Evolutionary conservation across 1,140 invertebrate species (phyloP), one percentile per base, ranked within the genome.

Genomic region (Acyrthosiphon pisum): DNA sequence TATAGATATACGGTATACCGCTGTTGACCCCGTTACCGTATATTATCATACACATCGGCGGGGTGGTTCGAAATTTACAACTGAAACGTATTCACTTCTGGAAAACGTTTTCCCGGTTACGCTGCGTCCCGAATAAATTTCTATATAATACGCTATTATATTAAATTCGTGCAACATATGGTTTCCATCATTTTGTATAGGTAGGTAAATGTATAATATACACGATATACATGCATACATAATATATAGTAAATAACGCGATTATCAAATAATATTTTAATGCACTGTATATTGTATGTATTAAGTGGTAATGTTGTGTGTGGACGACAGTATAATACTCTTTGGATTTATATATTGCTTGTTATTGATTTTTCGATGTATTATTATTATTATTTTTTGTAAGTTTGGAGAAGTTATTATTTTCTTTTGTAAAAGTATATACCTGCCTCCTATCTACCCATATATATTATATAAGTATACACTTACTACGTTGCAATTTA

Each of bases 401-500:
- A 89, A 53, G 35, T 56, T 37, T 35, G 48, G 50, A 56, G n/a
- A 89, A 89, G 48, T 37, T 89, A 56, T 89, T 56, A 56, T 56
- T 56, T 89, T 89, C 30, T 90, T 90, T 90, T 90, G 53, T 41
- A 90, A n/a, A 50, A 76, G 60, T 76, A 76, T 76, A 76, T 76
- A 76, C n/a, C 60, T n/a, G 11, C 60, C 18, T n/a, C 30, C 14
- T 76, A n/a, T 14, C 18, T n/a, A n/a, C 30, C 60, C 60, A 89
- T 53, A 26, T 87, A 87, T n/a, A 50, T 48, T n/a, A 56, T 56
- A 89, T 89, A 56, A 37, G 87, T 89, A 56, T 88, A 44, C n/a
- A 53, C 35, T 56, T 89, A 22, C n/a, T 37, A 56, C 87, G 48
- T 53, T 89, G 48, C 48, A 89, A 37, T 89, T 89, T 56, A 89